Base-by-base conservation (phyloP, 2,113 vertebrate species). In the Tachycineta bicolor region DNA sequence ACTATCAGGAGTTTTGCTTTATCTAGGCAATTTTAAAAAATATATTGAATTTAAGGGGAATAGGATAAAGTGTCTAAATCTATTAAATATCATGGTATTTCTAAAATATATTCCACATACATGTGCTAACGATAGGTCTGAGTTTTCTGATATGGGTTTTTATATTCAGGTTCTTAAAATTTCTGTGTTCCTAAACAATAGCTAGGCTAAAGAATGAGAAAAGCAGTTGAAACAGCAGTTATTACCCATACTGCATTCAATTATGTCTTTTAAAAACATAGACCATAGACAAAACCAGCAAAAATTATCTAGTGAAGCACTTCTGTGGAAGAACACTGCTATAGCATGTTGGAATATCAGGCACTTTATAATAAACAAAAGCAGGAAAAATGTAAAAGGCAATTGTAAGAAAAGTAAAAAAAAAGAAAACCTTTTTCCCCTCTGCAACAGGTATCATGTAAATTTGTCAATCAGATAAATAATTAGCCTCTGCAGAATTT, bases 401-500 rank as follows among this genome's bases (percentile, higher is more conserved):
- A 28, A 39, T 64, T 4, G 4, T 43, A 79, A 64, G 31, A 22
- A 64, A 28, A 0, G 0, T 43, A 26, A n/a, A 52, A 49, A 55
- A 49, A 78, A 22, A 12, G 47, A 8, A 52, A 64, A 64, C 6
- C 1, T 20, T 84, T 82, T 92, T 62, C 39, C 47, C 8, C 28
- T 71, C 60, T 81, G 34, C 77, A 89, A 68, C 5, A 25, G 5
- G 4, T 21, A 56, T 39, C 29, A 41, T 24, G 22, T 56, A 67
- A 75, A 78, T 23, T 20, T 63, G 69, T 74, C 50, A 89, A 62
- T 39, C 56, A 84, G 43, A 94, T 39, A 94, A 96, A 94, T 39
- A 94, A 96, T 88, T 94, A 75, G 59, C 47, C 70, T 92, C 64
- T 23, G 43, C 6, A 86, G 81, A 88, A 83, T 89, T 95, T 90